A percentile compares a stretch with the other conserved stretches of the same genome.
phyloP scores from a whole-genome alignment of 2,888 invertebrate species.

The Punctoribates punctum region DNA sequence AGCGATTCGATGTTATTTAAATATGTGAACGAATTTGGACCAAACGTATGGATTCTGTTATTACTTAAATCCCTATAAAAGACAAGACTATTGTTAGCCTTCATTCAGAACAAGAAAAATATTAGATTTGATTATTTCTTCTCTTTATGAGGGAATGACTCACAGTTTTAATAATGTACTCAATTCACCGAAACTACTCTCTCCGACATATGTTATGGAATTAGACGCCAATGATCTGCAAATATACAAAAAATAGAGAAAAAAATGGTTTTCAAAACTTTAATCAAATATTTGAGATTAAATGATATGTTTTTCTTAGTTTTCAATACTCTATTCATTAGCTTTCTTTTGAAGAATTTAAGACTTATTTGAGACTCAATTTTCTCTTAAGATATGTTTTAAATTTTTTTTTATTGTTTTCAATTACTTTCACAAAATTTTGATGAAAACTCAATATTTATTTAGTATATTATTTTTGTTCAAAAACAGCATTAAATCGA shows the following conservation, averaged over 20 bases:
- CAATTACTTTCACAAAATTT: too few species aligned
- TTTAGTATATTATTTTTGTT: too few species aligned
- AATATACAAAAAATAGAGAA: not conserved
- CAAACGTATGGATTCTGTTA: constrained; percentile 56
- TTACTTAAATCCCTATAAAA: constrained; percentile 58
- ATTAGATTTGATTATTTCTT: constrained; percentile 30
- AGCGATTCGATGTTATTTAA: constrained; percentile 55
- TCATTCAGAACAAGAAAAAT: constrained; percentile 39
- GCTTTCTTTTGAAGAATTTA: too few species aligned
- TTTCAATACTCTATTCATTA: too few species aligned
- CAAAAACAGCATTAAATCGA: not conserved
- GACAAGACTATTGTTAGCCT: not conserved
- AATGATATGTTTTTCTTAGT: too few species aligned
- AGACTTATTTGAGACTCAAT: too few species aligned
- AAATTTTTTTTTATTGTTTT: too few species aligned
- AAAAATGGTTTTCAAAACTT: not conserved
- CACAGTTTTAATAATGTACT: constrained; percentile 44
- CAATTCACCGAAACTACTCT: constrained; percentile 41
- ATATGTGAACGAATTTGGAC: constrained; percentile 57
- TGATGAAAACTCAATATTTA: too few species aligned
- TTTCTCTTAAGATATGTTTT: too few species aligned
- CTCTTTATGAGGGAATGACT: constrained; percentile 14
- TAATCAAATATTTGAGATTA: too few species aligned
- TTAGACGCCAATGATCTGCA: constrained; percentile 40
- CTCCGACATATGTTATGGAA: constrained; percentile 32